These are phyloP conservation scores for Bufo bufo DNA, from an alignment of 2,113 vertebrate species.

Conservation along the genomic window DNA sequence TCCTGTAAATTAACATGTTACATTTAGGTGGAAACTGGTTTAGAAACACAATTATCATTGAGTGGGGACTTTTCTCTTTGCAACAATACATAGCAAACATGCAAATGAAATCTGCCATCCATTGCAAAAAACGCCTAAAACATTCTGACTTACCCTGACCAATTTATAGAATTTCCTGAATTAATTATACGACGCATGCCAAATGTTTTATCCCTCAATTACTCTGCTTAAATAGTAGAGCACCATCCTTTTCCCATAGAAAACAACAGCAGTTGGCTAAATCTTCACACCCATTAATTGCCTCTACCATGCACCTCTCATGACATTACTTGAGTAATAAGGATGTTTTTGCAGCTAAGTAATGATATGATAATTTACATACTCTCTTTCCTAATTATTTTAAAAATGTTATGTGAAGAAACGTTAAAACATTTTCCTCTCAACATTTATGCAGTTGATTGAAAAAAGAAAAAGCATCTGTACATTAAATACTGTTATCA, in stretches of 20 bases:
- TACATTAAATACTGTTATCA: background rate
- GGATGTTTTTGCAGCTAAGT: background rate
- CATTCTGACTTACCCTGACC: slow-evolving; percentile 48
- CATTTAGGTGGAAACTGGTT: background rate
- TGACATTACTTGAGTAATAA: slow-evolving; percentile 5
- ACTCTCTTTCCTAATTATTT: background rate
- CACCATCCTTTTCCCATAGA: slow-evolving; percentile 30
- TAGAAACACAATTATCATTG: slow-evolving; percentile 13
- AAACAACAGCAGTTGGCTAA: slow-evolving; percentile 6
- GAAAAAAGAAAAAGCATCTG: background rate
- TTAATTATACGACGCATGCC: slow-evolving; percentile 32
- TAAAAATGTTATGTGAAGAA: background rate
- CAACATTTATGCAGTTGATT: background rate
- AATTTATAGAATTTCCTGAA: slow-evolving; percentile 37
- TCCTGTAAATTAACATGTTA: slow-evolving; percentile 20
- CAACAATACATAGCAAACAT: slow-evolving; percentile 22
- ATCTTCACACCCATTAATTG: slow-evolving; percentile 33
- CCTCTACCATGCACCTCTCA: slow-evolving; percentile 9
- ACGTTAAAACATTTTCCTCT: background rate
- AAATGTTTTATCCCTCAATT: slow-evolving; percentile 43
- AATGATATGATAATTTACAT: background rate
- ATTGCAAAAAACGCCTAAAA: slow-evolving; percentile 17
- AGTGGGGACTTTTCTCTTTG: background rate
- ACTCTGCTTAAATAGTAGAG: slow-evolving; percentile 30
- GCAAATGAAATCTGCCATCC: slow-evolving; percentile 20